Percentiles rank a stretch among this genome's conserved stretches.
Conservation (phyloP, 2,888 invertebrate species). For the Torymus auratus region DNA sequence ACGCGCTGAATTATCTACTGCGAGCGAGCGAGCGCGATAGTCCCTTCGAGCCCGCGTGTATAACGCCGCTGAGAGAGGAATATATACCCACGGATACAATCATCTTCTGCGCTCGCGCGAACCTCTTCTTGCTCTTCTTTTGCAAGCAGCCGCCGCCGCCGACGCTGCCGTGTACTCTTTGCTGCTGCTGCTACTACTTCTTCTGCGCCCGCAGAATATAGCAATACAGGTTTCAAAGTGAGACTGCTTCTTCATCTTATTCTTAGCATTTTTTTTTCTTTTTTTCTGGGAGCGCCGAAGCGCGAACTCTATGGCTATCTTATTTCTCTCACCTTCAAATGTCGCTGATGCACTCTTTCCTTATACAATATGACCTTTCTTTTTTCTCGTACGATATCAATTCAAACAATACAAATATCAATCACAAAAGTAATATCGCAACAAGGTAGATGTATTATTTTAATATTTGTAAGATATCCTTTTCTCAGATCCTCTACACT, state of each 20-base stretch:
- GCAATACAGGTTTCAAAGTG: conserved; percentile 24
- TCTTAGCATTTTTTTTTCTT: not conserved
- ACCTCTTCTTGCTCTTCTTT: conserved; percentile 19
- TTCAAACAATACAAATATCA: no score
- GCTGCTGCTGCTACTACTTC: conserved; percentile 19
- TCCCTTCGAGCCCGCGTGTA: conserved; percentile 56
- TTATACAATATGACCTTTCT: no score
- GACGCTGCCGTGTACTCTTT: not conserved
- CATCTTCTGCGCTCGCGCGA: conserved; percentile 57
- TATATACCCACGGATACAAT: conserved; percentile 65
- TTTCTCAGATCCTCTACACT: no score
- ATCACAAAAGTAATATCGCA: no score
- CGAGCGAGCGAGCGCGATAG: conserved; percentile 46
- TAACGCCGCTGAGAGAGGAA: conserved; percentile 34
- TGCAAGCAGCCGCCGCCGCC: conserved; percentile 22
- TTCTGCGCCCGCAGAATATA: conserved; percentile 27
- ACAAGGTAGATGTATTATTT: no score
- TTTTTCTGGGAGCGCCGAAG: not conserved
- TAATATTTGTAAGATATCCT: no score
- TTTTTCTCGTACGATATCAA: no score
- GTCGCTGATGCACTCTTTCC: no score
- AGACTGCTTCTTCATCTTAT: conserved; percentile 4
- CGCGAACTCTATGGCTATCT: not conserved
- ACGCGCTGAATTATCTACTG: conserved; percentile 75
- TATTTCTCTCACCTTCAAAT: not conserved